These are phyloP conservation scores for Myathropa florea DNA, from an alignment of 2,888 invertebrate genomes.

Conservation along the genomic window DNA sequence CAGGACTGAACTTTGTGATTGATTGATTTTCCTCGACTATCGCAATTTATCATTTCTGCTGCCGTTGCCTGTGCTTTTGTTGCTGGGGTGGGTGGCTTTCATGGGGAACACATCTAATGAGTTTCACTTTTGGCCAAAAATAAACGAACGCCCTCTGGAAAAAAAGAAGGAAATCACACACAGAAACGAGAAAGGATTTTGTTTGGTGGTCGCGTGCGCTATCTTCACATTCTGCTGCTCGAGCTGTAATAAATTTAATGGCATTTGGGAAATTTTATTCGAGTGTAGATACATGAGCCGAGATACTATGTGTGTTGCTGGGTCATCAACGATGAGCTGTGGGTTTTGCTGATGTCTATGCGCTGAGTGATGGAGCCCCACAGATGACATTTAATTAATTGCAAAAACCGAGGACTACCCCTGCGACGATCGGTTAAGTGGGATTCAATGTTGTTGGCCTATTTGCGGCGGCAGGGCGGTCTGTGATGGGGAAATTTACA, in stretches of 20 bases:
- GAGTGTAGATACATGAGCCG: background rate
- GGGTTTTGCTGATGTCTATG: background rate
- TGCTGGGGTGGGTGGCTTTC: background rate
- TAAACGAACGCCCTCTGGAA: background rate
- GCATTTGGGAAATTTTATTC: background rate
- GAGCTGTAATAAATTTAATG: background rate
- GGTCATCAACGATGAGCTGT: background rate
- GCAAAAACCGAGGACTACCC: background rate
- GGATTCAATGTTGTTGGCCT: background rate
- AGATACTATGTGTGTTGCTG: background rate
- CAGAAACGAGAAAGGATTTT: background rate
- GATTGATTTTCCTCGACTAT: background rate
- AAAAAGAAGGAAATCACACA: too few species aligned
- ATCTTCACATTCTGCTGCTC: background rate
- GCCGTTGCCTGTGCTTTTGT: background rate
- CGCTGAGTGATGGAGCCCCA: background rate
- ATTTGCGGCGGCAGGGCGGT: too few species aligned
- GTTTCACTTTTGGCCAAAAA: background rate
- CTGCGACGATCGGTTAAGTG: background rate
- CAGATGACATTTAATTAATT: background rate
- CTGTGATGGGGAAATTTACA: background rate
- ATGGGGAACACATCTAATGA: background rate
- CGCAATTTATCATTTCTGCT: background rate
- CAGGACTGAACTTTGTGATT: background rate
- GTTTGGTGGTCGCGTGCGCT: background rate